Percentiles rank a stretch among this genome's conserved stretches.
Evolutionary conservation across 2,888 invertebrate genomes (phyloP).

Genomic region (Odontocerum albicorne): DNA sequence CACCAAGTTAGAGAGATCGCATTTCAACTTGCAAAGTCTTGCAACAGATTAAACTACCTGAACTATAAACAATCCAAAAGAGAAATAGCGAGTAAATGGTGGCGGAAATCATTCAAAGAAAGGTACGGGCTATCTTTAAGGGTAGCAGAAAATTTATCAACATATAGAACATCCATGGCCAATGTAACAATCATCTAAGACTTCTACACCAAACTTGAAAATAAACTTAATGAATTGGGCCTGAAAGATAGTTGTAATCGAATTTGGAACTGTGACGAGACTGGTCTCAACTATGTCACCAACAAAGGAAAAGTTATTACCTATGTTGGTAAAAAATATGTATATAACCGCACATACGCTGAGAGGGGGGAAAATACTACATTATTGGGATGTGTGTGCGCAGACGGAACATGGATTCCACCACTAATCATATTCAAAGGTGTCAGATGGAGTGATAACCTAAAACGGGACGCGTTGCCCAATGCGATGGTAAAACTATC

Average conservation of each 20-base stretch:
- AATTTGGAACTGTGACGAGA: conserved; percentile 33
- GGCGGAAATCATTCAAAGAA: conserved; percentile 15
- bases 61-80: conserved; percentile 23
- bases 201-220: conserved; percentile 31
- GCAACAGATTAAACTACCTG: conserved; percentile 17
- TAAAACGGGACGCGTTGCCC: conserved; percentile 36
- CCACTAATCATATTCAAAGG: conserved; percentile 35
- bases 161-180: conserved; percentile 25
- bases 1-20: conserved; percentile 25
- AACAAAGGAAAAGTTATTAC: conserved; percentile 36
- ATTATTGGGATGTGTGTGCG: conserved; percentile 32
- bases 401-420: conserved; percentile 8
- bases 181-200: conserved; percentile 10
- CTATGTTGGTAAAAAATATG: conserved; percentile 35
- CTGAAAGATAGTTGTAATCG: conserved; percentile 21
- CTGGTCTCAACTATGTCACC: conserved; percentile 35
- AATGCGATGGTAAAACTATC: conserved; percentile 37
- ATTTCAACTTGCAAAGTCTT: conserved; percentile 25
- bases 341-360: conserved; percentile 35
- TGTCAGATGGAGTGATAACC: conserved; percentile 29
- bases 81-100: conserved; percentile 31
- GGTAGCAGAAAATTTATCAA: conserved; percentile 25
- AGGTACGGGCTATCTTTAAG: conserved; percentile 31
- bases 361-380: conserved; percentile 37
- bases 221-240: conserved; percentile 13